phyloP scores from a whole-genome alignment of 2,797 vertebrate species.

The Aplochiton taeniatus region DNA sequence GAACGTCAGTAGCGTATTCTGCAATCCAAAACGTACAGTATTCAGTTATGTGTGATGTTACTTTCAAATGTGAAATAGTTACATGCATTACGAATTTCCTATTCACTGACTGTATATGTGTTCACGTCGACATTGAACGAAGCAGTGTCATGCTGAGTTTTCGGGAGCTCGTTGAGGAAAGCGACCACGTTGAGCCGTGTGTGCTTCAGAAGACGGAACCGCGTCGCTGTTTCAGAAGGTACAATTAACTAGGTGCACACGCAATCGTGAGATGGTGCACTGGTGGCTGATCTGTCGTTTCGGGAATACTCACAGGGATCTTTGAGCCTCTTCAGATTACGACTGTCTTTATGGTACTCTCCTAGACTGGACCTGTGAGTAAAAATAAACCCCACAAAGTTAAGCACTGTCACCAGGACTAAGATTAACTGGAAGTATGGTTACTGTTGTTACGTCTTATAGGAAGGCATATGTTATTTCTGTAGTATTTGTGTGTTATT shows the following conservation, averaged over 20 bases:
- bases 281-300: no score
- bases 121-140: slow-evolving; percentile 88
- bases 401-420: neutral
- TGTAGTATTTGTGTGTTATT: neutral
- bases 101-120: slow-evolving; percentile 77
- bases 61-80: neutral
- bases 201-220: slow-evolving; percentile 86
- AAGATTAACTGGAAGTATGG: neutral
- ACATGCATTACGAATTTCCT: neutral
- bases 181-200: slow-evolving; percentile 87
- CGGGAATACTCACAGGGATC: slow-evolving; percentile 81
- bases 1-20: slow-evolving; percentile 87
- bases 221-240: slow-evolving; percentile 66
- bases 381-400: slow-evolving; percentile 1
- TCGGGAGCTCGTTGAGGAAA: slow-evolving; percentile 90
- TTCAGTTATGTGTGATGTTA: neutral
- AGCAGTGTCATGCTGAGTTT: slow-evolving; percentile 87
- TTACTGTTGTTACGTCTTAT: neutral
- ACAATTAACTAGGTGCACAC: slow-evolving; percentile 9
- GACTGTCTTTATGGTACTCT: slow-evolving; percentile 86
- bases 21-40: slow-evolving; percentile 28
- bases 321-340: slow-evolving; percentile 87
- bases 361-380: slow-evolving; percentile 77
- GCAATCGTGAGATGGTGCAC: no score
- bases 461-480: neutral